Conservation (phyloP, 2,797 vertebrate genomes). For the Pagetopsis macropterus region DNA sequence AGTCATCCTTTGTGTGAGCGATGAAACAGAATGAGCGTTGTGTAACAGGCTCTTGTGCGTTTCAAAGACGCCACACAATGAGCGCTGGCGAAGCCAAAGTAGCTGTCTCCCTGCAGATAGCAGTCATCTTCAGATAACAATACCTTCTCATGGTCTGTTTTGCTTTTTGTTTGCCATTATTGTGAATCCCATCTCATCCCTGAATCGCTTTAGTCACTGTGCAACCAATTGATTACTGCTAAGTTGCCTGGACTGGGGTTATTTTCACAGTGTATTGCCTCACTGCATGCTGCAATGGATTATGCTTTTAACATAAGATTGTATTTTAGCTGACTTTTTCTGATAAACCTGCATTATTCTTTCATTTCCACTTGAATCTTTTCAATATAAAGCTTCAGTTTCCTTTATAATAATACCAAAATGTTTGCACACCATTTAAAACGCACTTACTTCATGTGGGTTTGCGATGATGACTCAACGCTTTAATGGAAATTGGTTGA, state of each 20-base stretch:
- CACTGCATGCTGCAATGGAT: slow-evolving; percentile 38
- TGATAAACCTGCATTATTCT: slow-evolving; percentile 14
- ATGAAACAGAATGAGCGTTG: slow-evolving; percentile 72
- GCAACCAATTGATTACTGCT: slow-evolving; percentile 65
- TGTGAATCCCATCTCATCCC: slow-evolving; percentile 60
- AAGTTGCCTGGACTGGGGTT: slow-evolving; percentile 37
- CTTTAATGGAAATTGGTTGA: slow-evolving; percentile 34
- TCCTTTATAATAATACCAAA: slow-evolving; percentile 11
- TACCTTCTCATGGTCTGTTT: slow-evolving; percentile 65
- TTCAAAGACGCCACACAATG: slow-evolving; percentile 76
- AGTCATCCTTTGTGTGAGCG: slow-evolving; percentile 70
- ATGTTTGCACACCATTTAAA: slow-evolving; percentile 19
- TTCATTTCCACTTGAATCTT: slow-evolving; percentile 4
- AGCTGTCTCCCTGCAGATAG: slow-evolving; percentile 73
- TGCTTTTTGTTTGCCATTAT: slow-evolving; percentile 70
- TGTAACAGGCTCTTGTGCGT: slow-evolving; percentile 73
- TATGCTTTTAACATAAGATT: slow-evolving; percentile 49
- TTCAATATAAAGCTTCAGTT: background rate
- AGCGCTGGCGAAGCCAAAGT: slow-evolving; percentile 74
- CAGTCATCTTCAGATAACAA: slow-evolving; percentile 76
- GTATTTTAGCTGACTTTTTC: slow-evolving; percentile 30
- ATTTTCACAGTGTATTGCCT: slow-evolving; percentile 56
- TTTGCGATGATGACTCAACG: slow-evolving; percentile 8
- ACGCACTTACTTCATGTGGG: slow-evolving; percentile 12
- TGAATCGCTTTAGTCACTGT: slow-evolving; percentile 60